These are phyloP conservation scores for Bombylius major DNA, from an alignment of 2,888 invertebrate species.

Conservation along the genomic window DNA sequence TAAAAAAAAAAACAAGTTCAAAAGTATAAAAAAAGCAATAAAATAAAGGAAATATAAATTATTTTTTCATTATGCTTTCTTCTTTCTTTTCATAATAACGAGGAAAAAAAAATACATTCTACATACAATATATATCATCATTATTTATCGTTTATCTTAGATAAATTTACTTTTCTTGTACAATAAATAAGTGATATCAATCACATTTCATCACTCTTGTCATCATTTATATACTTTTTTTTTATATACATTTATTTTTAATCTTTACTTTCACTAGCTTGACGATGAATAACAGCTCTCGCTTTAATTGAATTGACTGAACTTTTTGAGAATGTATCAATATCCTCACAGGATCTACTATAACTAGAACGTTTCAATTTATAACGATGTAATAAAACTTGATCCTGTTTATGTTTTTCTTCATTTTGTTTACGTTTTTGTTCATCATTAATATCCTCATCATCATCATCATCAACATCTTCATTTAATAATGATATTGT, in stretches of 20 bases:
- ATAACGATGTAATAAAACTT: slow-evolving; percentile 9
- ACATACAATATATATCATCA: too few species aligned
- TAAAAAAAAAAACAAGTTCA: too few species aligned
- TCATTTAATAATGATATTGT: slow-evolving; percentile 3
- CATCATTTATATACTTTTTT: not conserved
- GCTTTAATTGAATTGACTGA: slow-evolving; percentile 3
- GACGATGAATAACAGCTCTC: slow-evolving; percentile 11
- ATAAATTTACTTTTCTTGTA: too few species aligned
- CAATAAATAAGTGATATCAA: too few species aligned
- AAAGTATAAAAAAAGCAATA: too few species aligned
- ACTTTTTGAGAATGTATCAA: slow-evolving; percentile 1
- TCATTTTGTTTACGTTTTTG: slow-evolving; percentile 2
- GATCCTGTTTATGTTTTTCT: slow-evolving; percentile 11
- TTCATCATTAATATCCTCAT: slow-evolving; percentile 4
- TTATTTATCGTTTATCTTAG: too few species aligned
- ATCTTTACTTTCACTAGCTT: slow-evolving; percentile 10
- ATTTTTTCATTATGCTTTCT: too few species aligned
- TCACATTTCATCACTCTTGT: too few species aligned
- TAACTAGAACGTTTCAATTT: slow-evolving; percentile 14
- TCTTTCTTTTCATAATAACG: too few species aligned
- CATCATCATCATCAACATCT: not conserved
- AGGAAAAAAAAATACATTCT: too few species aligned
- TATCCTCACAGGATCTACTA: slow-evolving; percentile 14
- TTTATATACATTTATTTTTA: slow-evolving; percentile 1
- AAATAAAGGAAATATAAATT: too few species aligned